A percentile compares a stretch with the other conserved stretches of the same genome.
phyloP scores from a whole-genome alignment of 2,888 invertebrate genomes.

The Strigamia transsilvanica region DNA sequence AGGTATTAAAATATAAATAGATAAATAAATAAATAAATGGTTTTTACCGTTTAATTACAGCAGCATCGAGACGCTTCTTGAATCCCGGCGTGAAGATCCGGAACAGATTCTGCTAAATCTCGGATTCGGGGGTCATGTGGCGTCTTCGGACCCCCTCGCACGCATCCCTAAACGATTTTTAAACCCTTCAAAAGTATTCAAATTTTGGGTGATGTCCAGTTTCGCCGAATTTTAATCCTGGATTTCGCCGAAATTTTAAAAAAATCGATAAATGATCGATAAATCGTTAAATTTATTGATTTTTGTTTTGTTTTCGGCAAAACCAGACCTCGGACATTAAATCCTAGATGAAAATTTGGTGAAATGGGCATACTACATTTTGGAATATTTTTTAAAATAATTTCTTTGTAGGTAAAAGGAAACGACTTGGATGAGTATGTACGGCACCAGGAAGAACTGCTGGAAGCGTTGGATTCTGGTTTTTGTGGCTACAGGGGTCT shows the following conservation, averaged over 20 bases:
- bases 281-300: no score
- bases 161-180: slow-evolving; percentile 85
- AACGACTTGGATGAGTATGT: slow-evolving; percentile 80
- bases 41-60: not conserved
- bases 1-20: slow-evolving; percentile 51
- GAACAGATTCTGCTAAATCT: slow-evolving; percentile 82
- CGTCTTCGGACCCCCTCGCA: slow-evolving; percentile 59
- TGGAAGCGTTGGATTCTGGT: slow-evolving; percentile 77
- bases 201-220: not conserved
- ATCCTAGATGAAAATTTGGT: no score
- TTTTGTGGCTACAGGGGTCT: slow-evolving; percentile 79
- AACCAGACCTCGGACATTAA: no score
- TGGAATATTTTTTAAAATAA: no score
- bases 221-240: no score
- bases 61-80: slow-evolving; percentile 65
- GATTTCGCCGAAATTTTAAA: no score
- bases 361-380: no score
- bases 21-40: slow-evolving; percentile 11
- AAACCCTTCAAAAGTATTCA: slow-evolving; percentile 76
- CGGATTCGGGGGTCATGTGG: slow-evolving; percentile 63
- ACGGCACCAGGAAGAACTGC: slow-evolving; percentile 76
- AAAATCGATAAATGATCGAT: no score
- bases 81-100: slow-evolving; percentile 85
- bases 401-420: slow-evolving; percentile 72
- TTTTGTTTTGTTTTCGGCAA: no score